Evolutionary conservation across 2,113 vertebrate genomes (phyloP).

Genomic region (Pteropus alecto): DNA sequence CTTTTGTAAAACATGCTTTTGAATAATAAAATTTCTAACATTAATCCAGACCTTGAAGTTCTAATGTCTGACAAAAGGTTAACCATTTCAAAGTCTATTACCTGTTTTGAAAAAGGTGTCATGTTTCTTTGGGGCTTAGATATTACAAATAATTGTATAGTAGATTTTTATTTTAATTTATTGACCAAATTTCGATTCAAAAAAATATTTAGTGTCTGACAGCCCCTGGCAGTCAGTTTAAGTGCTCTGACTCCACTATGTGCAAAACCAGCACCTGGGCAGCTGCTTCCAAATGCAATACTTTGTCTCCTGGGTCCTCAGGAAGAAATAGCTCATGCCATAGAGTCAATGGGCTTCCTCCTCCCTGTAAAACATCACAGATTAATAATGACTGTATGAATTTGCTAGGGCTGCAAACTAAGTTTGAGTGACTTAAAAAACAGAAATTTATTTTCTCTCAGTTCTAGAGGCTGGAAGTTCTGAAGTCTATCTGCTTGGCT

Average conservation of each 20-base stretch:
- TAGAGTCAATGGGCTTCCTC: background rate
- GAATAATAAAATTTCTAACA: background rate
- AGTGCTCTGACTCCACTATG: no score
- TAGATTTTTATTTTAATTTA: background rate
- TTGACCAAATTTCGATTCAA: background rate
- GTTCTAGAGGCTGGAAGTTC: background rate
- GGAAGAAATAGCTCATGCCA: background rate
- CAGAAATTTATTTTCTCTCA: background rate
- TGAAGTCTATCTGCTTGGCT: background rate
- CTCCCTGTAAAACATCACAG: background rate
- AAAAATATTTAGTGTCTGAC: background rate
- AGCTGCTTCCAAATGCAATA: background rate
- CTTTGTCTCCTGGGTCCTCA: background rate
- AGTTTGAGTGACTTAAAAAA: background rate
- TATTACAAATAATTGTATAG: background rate
- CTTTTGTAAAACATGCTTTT: background rate
- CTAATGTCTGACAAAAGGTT: background rate
- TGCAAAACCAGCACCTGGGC: background rate
- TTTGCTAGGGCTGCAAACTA: background rate
- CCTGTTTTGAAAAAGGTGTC: background rate
- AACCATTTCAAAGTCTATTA: background rate
- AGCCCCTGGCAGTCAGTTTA: background rate
- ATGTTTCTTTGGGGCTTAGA: background rate
- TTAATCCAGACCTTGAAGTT: background rate
- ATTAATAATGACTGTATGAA: background rate